Conservation (phyloP, 2,797 vertebrate species). For the Enteromius viviparus region DNA sequence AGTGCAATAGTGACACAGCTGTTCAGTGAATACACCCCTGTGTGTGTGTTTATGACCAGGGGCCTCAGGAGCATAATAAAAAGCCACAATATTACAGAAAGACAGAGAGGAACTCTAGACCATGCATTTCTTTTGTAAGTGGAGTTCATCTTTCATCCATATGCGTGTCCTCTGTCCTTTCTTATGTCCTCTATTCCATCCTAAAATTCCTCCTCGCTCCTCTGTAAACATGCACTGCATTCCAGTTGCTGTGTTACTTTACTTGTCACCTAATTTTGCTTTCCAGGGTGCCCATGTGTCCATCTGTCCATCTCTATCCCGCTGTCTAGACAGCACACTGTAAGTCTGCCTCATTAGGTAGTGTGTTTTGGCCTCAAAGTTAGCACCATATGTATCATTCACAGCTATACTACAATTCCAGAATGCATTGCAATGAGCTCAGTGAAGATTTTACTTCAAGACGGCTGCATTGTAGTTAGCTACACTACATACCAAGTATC, state of each 20-base stretch:
- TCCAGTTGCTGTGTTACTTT: neutral
- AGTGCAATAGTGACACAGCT: neutral
- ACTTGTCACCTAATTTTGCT: neutral
- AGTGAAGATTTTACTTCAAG: neutral
- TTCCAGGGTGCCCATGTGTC: neutral
- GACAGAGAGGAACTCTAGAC: neutral
- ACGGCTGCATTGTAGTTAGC: neutral
- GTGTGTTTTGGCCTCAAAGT: neutral
- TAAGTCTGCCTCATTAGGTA: neutral
- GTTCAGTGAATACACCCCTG: neutral
- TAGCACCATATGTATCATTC: neutral
- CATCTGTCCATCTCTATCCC: neutral
- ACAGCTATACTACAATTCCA: neutral
- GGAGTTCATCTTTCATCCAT: neutral
- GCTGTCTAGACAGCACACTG: neutral
- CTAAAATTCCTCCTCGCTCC: neutral
- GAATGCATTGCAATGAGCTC: neutral
- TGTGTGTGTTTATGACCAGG: neutral
- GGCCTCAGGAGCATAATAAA: slow-evolving; percentile 4
- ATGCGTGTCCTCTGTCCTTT: neutral
- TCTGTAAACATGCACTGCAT: neutral
- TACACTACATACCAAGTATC: neutral
- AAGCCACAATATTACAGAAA: slow-evolving; percentile 1
- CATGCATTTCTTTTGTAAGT: neutral
- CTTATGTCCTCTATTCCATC: neutral